These are phyloP conservation scores for Phoronis australis DNA, from an alignment of 2,888 invertebrate species.

Conservation along the genomic window DNA sequence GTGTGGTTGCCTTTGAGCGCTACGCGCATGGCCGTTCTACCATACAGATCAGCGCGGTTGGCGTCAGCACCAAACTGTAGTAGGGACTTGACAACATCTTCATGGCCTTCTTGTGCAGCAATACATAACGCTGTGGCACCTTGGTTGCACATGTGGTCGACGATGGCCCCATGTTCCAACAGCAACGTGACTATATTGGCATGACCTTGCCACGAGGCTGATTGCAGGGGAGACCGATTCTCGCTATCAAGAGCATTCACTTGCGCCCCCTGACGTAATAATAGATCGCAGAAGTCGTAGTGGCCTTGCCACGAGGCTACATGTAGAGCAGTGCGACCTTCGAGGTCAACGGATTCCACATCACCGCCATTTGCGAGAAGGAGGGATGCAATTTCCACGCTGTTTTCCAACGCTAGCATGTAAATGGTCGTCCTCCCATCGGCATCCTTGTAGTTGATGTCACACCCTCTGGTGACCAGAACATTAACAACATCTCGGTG, in stretches of 20 bases:
- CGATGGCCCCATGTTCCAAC: conserved; percentile 73
- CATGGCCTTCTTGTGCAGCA: conserved; percentile 93
- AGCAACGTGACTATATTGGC: conserved; percentile 71
- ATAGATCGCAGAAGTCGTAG: conserved; percentile 80
- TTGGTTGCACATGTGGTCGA: conserved; percentile 88
- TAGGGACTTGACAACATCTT: conserved; percentile 74
- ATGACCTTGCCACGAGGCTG: conserved; percentile 94
- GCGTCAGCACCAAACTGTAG: conserved; percentile 54
- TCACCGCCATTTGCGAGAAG: conserved; percentile 65
- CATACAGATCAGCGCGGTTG: conserved; percentile 54
- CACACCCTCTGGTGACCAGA: conserved; percentile 62
- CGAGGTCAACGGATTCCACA: conserved; percentile 81
- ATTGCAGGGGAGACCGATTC: conserved; percentile 79
- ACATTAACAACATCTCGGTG: conserved; percentile 60
- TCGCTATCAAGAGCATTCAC: conserved; percentile 62
- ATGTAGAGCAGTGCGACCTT: conserved; percentile 76
- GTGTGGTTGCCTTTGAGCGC: conserved; percentile 88
- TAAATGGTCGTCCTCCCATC: conserved; percentile 89
- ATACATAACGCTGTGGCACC: conserved; percentile 91
- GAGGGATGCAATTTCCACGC: conserved; percentile 34
- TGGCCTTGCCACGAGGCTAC: conserved; percentile 84
- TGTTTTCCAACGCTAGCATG: conserved; percentile 65
- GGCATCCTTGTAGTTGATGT: conserved; percentile 82
- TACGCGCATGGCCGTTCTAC: conserved; percentile 61
- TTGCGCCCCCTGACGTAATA: conserved; percentile 76